Conservation (phyloP, 2,113 vertebrate genomes). For the Oplegnathus fasciatus region DNA sequence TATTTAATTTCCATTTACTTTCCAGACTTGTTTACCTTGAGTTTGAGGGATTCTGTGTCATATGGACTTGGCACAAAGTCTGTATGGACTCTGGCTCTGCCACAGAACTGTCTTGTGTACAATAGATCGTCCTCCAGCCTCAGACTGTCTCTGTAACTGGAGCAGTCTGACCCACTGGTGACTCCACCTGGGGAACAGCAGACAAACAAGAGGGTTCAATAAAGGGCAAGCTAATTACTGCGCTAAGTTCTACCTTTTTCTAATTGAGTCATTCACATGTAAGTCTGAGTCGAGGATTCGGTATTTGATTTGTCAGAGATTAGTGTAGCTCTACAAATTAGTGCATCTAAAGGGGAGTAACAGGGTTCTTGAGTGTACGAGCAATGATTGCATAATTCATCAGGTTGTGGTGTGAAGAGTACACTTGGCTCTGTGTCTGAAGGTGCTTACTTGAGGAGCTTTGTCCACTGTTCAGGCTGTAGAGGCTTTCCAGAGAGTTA, state of each 20-base stretch:
- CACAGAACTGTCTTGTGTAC: constrained; percentile 87
- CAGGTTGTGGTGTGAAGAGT: constrained; percentile 20
- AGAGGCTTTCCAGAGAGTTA: constrained; percentile 92
- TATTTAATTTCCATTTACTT: not conserved
- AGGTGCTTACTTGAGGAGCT: constrained; percentile 93
- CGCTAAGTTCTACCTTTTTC: not conserved
- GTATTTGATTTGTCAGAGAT: constrained; percentile 6
- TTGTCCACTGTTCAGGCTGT: constrained; percentile 89
- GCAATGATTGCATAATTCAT: constrained; percentile 41
- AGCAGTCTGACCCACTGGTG: constrained; percentile 91
- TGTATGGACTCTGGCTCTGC: constrained; percentile 92
- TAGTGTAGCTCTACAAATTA: constrained; percentile 5
- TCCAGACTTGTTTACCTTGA: constrained; percentile 86
- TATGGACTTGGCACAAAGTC: constrained; percentile 95
- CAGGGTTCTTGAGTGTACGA: constrained; percentile 4
- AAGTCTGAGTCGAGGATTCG: not conserved
- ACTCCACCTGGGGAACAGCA: constrained; percentile 86
- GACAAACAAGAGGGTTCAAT: constrained; percentile 25
- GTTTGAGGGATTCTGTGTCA: constrained; percentile 93
- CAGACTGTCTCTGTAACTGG: constrained; percentile 91
- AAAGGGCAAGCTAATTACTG: not conserved
- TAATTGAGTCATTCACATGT: not conserved
- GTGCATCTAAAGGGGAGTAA: constrained; percentile 4
- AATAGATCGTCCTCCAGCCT: constrained; percentile 87
- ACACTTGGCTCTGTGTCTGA: constrained; percentile 15